phyloP scores from a whole-genome alignment of 1,140 invertebrate species.

The Nebria ingens region DNA sequence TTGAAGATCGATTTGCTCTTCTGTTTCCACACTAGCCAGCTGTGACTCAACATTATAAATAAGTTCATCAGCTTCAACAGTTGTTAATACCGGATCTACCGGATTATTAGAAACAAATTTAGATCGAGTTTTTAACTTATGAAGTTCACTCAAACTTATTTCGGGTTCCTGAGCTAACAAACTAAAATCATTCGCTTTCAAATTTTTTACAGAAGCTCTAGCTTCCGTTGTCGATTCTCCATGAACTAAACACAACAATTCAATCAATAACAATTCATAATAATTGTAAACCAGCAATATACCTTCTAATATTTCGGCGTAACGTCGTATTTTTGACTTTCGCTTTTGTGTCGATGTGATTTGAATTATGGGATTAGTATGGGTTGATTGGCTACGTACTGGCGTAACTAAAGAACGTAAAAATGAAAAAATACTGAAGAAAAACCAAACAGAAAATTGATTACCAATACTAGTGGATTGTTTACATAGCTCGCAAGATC shows the following conservation, averaged over 20 bases:
- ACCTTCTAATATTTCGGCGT: conserved; percentile 43
- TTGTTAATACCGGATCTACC: conserved; percentile 30
- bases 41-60: conserved; percentile 19
- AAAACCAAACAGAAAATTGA: neutral
- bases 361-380: conserved; percentile 20
- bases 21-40: conserved; percentile 14
- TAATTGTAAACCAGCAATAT: conserved; percentile 15
- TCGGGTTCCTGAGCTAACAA: conserved; percentile 44
- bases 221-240: conserved; percentile 45
- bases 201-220: conserved; percentile 50
- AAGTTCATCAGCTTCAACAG: conserved; percentile 17
- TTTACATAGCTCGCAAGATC: conserved; percentile 14
- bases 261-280: conserved; percentile 16
- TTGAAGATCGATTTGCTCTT: conserved; percentile 29
- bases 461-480: conserved; percentile 14
- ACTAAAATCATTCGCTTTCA: conserved; percentile 50
- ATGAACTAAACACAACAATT: conserved; percentile 41
- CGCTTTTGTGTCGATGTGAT: conserved; percentile 22
- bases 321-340: conserved; percentile 33
- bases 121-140: conserved; percentile 39
- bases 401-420: conserved; percentile 15
- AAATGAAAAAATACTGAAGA: neutral
- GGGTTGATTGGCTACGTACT: conserved; percentile 23
- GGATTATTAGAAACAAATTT: conserved; percentile 28
- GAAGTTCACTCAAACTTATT: conserved; percentile 44